These are phyloP conservation scores for Microcaecilia unicolor DNA, from an alignment of 2,797 vertebrate genomes.

Conservation along the genomic window DNA sequence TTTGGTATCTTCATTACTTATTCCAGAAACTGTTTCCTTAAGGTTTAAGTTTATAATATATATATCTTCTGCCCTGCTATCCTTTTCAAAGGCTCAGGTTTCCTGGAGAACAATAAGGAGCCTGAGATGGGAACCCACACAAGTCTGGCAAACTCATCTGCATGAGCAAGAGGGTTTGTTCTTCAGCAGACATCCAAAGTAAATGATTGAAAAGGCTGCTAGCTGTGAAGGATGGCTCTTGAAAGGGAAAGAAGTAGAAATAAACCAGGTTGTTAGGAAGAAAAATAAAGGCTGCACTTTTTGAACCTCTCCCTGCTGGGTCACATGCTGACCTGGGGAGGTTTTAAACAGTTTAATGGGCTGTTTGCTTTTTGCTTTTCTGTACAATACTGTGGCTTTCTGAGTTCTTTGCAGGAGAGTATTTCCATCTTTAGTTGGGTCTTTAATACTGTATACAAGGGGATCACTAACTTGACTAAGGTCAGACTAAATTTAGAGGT, in stretches of 20 bases:
- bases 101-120: constrained; percentile 81
- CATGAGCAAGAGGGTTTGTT: constrained; percentile 57
- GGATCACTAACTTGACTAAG: background rate
- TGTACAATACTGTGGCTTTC: constrained; percentile 25
- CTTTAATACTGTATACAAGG: constrained; percentile 1
- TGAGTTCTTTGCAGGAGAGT: constrained; percentile 15
- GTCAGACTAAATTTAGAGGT: too few relatives aligned
- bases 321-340: constrained; percentile 47
- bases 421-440: constrained; percentile 6
- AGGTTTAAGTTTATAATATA: constrained; percentile 4
- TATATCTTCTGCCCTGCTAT: constrained; percentile 51
- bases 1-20: constrained; percentile 27
- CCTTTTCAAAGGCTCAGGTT: constrained; percentile 75
- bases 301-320: constrained; percentile 52
- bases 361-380: constrained; percentile 29
- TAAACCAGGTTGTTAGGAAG: constrained; percentile 55
- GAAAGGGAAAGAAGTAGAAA: constrained; percentile 51
- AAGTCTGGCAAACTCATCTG: constrained; percentile 81
- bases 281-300: constrained; percentile 52
- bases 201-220: constrained; percentile 61
- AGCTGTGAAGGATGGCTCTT: constrained; percentile 54
- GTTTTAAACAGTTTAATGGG: constrained; percentile 39
- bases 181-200: constrained; percentile 59
- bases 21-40: constrained; percentile 2
- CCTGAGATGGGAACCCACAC: constrained; percentile 70